Evolutionary conservation across 2,113 vertebrate species (phyloP).

Genomic region (Bos indicus): DNA sequence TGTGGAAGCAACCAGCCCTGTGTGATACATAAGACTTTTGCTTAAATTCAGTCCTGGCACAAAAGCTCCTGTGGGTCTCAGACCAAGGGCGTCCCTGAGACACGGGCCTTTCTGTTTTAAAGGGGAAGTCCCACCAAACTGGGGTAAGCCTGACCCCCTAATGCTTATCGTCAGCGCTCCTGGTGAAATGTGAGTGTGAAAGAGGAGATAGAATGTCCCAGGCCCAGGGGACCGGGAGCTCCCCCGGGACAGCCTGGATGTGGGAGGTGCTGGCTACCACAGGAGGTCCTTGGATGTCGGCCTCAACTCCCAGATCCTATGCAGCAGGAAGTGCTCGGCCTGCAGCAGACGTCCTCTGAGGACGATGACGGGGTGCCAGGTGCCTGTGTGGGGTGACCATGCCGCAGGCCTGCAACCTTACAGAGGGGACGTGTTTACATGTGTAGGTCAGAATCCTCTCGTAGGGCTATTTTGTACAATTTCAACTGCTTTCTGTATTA

Average conservation of each 20-base stretch:
- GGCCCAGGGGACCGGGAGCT: background rate
- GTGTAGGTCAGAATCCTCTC: background rate
- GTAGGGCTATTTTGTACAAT: background rate
- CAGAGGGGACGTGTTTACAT: background rate
- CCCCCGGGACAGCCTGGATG: accelerated
- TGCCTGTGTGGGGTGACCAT: background rate
- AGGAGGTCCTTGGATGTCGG: background rate
- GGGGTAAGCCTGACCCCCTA: background rate
- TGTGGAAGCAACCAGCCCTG: background rate
- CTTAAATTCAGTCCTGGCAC: background rate
- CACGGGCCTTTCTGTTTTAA: background rate
- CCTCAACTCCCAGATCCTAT: background rate
- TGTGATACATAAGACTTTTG: background rate
- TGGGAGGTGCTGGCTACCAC: accelerated
- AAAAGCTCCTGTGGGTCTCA: background rate
- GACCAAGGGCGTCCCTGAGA: background rate
- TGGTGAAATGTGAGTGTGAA: background rate
- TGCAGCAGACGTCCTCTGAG: background rate
- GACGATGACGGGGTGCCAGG: background rate
- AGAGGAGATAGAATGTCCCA: background rate
- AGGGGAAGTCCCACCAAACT: background rate
- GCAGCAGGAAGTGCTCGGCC: background rate
- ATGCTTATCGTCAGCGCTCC: background rate
- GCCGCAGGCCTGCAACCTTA: background rate
- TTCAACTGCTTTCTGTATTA: background rate